These are phyloP conservation scores for Hydrolagus colliei DNA, from an alignment of 2,797 vertebrate genomes.

Conservation along the genomic window DNA sequence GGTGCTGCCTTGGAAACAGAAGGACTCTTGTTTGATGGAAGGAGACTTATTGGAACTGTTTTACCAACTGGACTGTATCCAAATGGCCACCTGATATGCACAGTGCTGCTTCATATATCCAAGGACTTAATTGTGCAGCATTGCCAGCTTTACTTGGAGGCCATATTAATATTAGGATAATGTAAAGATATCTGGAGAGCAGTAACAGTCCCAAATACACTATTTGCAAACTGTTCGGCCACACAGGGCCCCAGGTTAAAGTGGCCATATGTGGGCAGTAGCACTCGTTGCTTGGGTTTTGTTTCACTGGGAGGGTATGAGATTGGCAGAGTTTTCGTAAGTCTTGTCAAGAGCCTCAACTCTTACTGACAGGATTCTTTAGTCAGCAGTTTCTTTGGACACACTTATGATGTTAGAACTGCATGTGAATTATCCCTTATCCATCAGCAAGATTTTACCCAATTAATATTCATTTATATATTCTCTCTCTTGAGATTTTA, in stretches of 20 bases:
- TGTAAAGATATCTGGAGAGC: not conserved
- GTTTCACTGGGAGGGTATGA: not conserved
- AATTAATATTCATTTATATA: too few relatives aligned
- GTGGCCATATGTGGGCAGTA: too few relatives aligned
- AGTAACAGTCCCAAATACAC: too few relatives aligned
- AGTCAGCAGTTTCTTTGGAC: not conserved
- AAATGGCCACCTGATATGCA: constrained; percentile 1
- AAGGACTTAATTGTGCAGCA: not conserved
- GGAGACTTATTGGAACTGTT: constrained; percentile 13
- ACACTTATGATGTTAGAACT: not conserved
- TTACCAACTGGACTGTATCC: constrained; percentile 9
- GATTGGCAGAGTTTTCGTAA: not conserved
- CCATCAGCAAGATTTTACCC: not conserved
- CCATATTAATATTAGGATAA: not conserved
- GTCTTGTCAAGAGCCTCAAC: not conserved
- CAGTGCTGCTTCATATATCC: not conserved
- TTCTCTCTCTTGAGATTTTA: not conserved
- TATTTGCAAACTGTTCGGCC: not conserved
- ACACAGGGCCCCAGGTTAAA: too few relatives aligned
- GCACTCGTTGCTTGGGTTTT: not conserved
- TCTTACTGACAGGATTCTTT: not conserved
- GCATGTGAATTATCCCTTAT: not conserved
- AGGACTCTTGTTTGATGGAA: constrained; percentile 1
- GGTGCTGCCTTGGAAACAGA: constrained; percentile 5
- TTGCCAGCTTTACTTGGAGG: not conserved